Base-by-base conservation (phyloP, 1,140 invertebrate species). In the Lordiphosa stackelbergi region DNA sequence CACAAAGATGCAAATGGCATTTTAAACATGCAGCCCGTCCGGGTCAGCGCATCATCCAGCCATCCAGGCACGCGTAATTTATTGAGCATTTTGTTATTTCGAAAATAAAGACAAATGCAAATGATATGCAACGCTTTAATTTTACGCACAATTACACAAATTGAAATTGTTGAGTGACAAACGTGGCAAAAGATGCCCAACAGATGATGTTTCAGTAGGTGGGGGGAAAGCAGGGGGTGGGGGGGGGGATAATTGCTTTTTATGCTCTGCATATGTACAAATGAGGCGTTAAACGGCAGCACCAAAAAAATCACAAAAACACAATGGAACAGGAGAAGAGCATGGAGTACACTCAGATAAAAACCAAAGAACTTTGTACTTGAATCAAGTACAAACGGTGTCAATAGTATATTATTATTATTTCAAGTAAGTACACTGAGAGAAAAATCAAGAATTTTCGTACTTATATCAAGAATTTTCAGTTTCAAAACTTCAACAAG, bases 1-100 rank as follows among this genome's bases (percentile, higher is more conserved):
- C 74, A 79, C 77, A 83, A 75, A 83, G 77, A 83, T 83, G 77
- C 77, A 83, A 83, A 83, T 83, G 77, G 78, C 78, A 83, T 83
- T 83, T 83, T 83, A 83, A 83, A 83, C 78, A 83, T 79, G 75
- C 77, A 83, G 62, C 62, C 78, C 58, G 66, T 61, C 51, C 68
- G 77, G 77, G 77, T 83, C 77, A 81, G 69, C 65, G 51, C 65
- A 22, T 53, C 34, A 36, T 40, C 38, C 36, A 19, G 36, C 11
- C 38, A 31, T 36, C 12, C 28, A 58, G 77, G 72, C 77, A 83
- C 73, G 77, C 72, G 77, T 83, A 83, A 83, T 83, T 83, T 83
- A 83, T 83, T 81, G 77, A 60, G 77, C 77, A 77, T 81, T 81
- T 75, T 22, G 53, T 51, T 46, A 48, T 42, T 38, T 12, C 16